A percentile compares a stretch with the other conserved stretches of the same genome.
These are phyloP conservation scores for Tiaroga cobitis DNA, from an alignment of 2,797 vertebrate species.

Conservation along the genomic window DNA sequence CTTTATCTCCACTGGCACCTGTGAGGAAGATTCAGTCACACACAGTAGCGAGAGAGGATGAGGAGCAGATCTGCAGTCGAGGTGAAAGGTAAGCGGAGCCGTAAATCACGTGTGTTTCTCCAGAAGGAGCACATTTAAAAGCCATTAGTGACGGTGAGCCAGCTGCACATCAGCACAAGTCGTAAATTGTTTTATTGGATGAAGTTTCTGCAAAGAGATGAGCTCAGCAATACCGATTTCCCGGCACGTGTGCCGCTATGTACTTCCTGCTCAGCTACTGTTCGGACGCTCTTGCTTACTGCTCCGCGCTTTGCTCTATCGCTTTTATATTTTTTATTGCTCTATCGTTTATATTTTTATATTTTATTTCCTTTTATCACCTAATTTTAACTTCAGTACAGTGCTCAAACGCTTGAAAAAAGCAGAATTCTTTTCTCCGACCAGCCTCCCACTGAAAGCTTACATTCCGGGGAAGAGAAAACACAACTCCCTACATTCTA, in stretches of 20 bases:
- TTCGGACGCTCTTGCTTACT: too few species aligned
- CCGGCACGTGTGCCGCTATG: constrained; percentile 64
- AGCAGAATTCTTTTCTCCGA: too few species aligned
- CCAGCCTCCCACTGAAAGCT: too few species aligned
- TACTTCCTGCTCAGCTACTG: too few species aligned
- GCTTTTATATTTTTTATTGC: too few species aligned
- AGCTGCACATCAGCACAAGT: constrained; percentile 81
- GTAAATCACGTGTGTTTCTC: constrained; percentile 58
- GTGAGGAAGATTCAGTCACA: constrained; percentile 31
- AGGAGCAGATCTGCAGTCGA: constrained; percentile 12
- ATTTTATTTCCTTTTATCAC: too few species aligned
- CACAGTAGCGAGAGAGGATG: background rate
- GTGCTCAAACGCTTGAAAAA: too few species aligned
- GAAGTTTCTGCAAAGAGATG: constrained; percentile 79
- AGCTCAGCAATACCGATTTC: constrained; percentile 77
- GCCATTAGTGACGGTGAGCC: constrained; percentile 77
- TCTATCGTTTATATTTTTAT: too few species aligned
- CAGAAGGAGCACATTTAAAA: constrained; percentile 81
- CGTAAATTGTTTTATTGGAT: constrained; percentile 85
- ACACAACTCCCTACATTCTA: too few species aligned
- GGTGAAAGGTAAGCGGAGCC: constrained; percentile 51
- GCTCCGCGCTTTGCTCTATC: too few species aligned
- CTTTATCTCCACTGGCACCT: constrained; percentile 46
- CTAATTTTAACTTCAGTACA: too few species aligned
- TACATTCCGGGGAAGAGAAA: too few species aligned